These are phyloP conservation scores for Falco concolor DNA, from an alignment of 2,797 vertebrate species.

Conservation along the genomic window DNA sequence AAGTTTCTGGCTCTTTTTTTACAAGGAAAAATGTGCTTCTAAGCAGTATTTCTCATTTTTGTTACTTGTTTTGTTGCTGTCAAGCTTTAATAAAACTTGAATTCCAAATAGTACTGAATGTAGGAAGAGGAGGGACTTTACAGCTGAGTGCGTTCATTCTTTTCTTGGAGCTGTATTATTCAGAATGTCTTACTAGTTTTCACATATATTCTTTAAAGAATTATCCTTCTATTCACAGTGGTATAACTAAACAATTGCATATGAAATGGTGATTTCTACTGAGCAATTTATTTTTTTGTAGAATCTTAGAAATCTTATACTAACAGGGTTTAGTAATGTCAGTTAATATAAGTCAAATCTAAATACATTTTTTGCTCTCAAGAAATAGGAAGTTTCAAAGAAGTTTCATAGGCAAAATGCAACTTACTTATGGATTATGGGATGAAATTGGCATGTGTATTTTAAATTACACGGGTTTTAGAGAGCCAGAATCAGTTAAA, in stretches of 20 bases:
- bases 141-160: not conserved
- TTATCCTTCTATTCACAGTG: not conserved
- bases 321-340: not conserved
- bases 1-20: conserved; percentile 65
- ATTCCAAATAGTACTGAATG: conserved; percentile 13
- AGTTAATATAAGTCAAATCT: not conserved
- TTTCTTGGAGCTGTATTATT: not conserved
- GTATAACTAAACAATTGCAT: not conserved
- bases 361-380: not conserved
- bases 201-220: not conserved
- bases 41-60: conserved; percentile 23
- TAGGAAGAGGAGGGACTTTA: conserved; percentile 5
- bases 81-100: conserved; percentile 4
- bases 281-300: not conserved
- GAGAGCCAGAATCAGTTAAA: not conserved
- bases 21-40: conserved; percentile 7
- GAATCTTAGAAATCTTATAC: not conserved
- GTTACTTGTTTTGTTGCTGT: not conserved
- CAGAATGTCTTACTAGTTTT: conserved; percentile 7
- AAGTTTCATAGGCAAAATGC: not conserved
- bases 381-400: not conserved
- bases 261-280: not conserved
- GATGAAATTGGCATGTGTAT: not conserved
- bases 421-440: not conserved
- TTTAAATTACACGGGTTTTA: not conserved